A percentile compares a stretch with the other conserved stretches of the same genome.
Conservation (phyloP, 2,113 vertebrate genomes). For the Calyptommatus sinebrachiatus region DNA sequence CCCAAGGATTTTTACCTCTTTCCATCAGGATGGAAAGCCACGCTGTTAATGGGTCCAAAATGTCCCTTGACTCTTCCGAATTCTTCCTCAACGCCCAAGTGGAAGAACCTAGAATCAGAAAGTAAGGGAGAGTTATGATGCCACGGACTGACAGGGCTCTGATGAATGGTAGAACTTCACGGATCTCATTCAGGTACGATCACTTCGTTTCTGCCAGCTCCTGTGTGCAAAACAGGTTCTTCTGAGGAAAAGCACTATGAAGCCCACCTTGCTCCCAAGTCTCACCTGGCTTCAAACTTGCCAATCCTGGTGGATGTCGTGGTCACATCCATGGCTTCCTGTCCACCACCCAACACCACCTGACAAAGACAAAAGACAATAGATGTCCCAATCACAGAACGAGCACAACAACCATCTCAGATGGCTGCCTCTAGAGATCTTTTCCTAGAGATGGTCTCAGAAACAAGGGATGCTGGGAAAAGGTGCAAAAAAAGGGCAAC, state of each 20-base stretch:
- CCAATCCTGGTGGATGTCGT: conserved; percentile 97
- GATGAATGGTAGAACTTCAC: background rate
- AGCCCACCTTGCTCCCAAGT: accelerated
- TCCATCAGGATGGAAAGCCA: conserved; percentile 94
- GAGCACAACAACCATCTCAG: background rate
- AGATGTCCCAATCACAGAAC: accelerated
- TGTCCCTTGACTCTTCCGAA: conserved; percentile 97
- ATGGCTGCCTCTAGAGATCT: no score
- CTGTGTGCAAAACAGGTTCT: background rate
- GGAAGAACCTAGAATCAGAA: conserved; percentile 84
- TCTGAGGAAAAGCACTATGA: background rate
- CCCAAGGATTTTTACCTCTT: conserved; percentile 79
- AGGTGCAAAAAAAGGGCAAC: no score
- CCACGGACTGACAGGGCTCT: accelerated
- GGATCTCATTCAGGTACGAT: background rate
- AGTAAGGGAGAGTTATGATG: background rate
- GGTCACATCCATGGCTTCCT: conserved; percentile 98
- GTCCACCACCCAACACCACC: conserved; percentile 97
- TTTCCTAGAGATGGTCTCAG: background rate
- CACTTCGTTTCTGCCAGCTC: background rate
- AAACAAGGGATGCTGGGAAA: no score
- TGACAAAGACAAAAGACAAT: conserved; percentile 45
- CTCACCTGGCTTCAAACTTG: conserved; percentile 95
- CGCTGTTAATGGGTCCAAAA: conserved; percentile 96
- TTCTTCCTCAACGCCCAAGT: conserved; percentile 94